Base-by-base conservation (phyloP, 2,888 invertebrate genomes). In the Lepeophtheirus nordmannii region DNA sequence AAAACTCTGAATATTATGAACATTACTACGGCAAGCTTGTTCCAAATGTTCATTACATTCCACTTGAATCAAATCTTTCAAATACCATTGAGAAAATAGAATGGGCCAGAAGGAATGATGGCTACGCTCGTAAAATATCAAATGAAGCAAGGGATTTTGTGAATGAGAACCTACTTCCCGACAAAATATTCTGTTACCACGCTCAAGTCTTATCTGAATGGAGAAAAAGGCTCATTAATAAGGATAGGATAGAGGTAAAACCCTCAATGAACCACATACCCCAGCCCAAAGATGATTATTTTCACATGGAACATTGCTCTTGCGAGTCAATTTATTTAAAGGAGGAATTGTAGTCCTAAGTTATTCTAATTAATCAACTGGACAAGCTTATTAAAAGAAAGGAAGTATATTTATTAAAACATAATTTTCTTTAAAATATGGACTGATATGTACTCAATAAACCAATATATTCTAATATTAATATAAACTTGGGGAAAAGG, bases 1-100 rank as follows among this genome's bases (percentile, higher is more conserved):
- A 93, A 76, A 83, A 87, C 37, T 96, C 96, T 0, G 82, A 83
- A n/a, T 96, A 89, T 76, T 89, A 91, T 75, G 96, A 97, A 79
- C 87, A 89, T 78, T 97, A 93, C 76, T 97, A 97, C 74, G 76
- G 80, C 53, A 80, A 85, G 70, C 76, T 94, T 12, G 74, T 79
- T 67, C 84, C 89, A 1, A 83, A 83, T 77, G 78, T 82, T 71
- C 94, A 97, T 76, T 97, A 84, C 75, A 78, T 96, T 66, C 87
- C 92, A 10, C 78, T 94, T 46, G 83, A 85, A 72, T 76, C 80
- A 59, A 85, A 94, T 75, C 78, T 96, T 22, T 83, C 85, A 10
- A 84, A 96, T 78, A 78, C 96, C 59, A 77, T 86, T 3, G 83
- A 87, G 37, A 83, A 84, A 75, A 77, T 96, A 68, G 77, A 79